Base-by-base conservation (phyloP, 92 coral and sea anemone genomes). In the Epizoanthus illoricatus region DNA sequence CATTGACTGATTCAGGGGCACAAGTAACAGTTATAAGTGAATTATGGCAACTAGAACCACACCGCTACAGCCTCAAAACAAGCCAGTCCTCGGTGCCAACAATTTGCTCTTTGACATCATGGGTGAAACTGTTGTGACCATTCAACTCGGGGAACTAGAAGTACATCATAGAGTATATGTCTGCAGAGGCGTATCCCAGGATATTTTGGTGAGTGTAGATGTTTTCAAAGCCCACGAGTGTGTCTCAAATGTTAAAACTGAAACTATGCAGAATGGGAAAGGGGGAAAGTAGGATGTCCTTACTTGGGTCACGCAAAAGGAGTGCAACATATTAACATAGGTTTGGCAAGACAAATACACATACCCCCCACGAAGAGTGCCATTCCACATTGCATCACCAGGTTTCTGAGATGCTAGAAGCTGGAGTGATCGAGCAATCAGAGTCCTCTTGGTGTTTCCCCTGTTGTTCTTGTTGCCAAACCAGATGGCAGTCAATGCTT, bases 381-480 rank as follows among this genome's bases (percentile, higher is more conserved):
- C 79, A 6, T 70, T 62, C 15, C 87, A 62, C 16, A 52, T 43
- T 85, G 61, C 65, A 59, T 43, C 12, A 80, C 2, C 79, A 84
- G 71, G 84, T 85, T 11, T 74, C 42, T n/a, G 56, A 63, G 20
- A 84, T 84, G 91, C n/a, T 88, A 2, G 74, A 73, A 40, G 54
- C 67, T 12, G 68, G 57, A 66, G 80, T 88, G 12, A 88, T 88
- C 47, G 85, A 88, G 19, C 75, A 74, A 11, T 87, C 80, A 5
- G 52, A 57, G 24, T 76, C 80, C 15, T 63, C 80, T 3, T 80
- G 86, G 88, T 88, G 85, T 45, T 81, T 72, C 16, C 86, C 86
- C 84, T 23, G 86, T 79, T 45, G 83, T 84, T 20, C 39, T 7
- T 49, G 55, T 49, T 2, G 1, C 55, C 10, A 49, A 49, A 49